Base-by-base conservation (phyloP, 2,113 vertebrate species). In the Lampris incognitus region DNA sequence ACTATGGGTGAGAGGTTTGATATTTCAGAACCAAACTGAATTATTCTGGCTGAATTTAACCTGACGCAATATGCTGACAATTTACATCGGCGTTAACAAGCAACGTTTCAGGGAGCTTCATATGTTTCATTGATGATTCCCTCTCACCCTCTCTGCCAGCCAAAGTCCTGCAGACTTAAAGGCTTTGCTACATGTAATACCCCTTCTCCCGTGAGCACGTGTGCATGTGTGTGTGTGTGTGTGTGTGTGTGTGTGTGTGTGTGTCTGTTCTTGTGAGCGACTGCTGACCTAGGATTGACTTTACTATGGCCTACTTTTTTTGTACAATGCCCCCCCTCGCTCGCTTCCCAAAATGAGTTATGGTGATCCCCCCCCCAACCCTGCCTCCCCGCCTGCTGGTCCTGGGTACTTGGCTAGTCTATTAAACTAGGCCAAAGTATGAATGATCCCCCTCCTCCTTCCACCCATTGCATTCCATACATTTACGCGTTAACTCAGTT, bases 301-400 rank as follows among this genome's bases (percentile, higher is more conserved):
- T 79, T 50, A 58, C 80, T 61, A 3, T 88, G 83, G 74, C 54
- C 78, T 74, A 82, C 85, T 87, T 90, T 88, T 90, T 88, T 81
- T 73, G 78, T 40, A 6, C 71, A 11, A 9, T 9, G 55, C 48
- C 55, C 68, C 4, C 55, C 0, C 64, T 54, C 60, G 2, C 66
- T 63, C 56, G 41, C 66, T 69, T 72, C 56, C 42, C 67, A 65
- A 77, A 72, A 75, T 82, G 57, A 78, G 82, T 86, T 71, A 69
- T 85, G 68, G 70, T 72, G 41, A 69, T 68, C 66, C 66, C 66
- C 66, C 59, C 61, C 54, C 6, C 64, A 77, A 76, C 79, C 69
- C 67, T 24, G 24, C 66, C 66, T 56, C 61, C 54, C 6, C 64
- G 74, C 74, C 79, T 66, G 66, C 60, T 0, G 42, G 46, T 65